Percentiles rank a stretch among this genome's conserved stretches.
Conservation (phyloP, 2,888 invertebrate genomes). For the Cheilosia soror region DNA sequence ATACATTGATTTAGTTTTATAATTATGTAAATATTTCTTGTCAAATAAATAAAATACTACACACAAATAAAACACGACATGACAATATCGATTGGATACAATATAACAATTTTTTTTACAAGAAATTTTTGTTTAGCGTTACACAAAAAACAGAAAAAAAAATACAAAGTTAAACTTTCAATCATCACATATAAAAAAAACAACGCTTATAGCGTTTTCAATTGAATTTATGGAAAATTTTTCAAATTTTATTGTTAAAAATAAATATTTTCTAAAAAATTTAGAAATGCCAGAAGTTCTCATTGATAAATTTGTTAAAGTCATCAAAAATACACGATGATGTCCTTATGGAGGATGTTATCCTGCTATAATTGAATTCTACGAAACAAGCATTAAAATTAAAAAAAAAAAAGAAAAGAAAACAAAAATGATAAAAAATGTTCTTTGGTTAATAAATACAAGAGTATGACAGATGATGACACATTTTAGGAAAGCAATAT, state of each 20-base stretch:
- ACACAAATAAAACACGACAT: constrained; percentile 36
- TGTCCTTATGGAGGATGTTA: constrained; percentile 61
- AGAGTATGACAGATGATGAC: constrained; percentile 19
- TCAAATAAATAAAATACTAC: constrained; percentile 20
- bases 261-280: constrained; percentile 1
- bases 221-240: not conserved
- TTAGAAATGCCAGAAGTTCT: constrained; percentile 60
- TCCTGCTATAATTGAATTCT: constrained; percentile 66
- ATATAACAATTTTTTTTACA: constrained; percentile 58
- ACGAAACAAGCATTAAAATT: constrained; percentile 68
- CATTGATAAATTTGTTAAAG: constrained; percentile 60
- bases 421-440: constrained; percentile 27
- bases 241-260: not conserved
- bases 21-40: constrained; percentile 19
- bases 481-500: not conserved
- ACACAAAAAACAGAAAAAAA: constrained; percentile 18
- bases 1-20: constrained; percentile 14
- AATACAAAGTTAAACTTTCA: constrained; percentile 18
- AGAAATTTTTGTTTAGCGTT: constrained; percentile 59
- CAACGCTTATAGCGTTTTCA: constrained; percentile 1
- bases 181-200: constrained; percentile 27
- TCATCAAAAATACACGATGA: constrained; percentile 62
- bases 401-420: constrained; percentile 12
- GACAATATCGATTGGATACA: constrained; percentile 55
- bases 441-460: constrained; percentile 44